Base-by-base conservation (phyloP, 2,888 invertebrate species). In the Sipunculus nudus region DNA sequence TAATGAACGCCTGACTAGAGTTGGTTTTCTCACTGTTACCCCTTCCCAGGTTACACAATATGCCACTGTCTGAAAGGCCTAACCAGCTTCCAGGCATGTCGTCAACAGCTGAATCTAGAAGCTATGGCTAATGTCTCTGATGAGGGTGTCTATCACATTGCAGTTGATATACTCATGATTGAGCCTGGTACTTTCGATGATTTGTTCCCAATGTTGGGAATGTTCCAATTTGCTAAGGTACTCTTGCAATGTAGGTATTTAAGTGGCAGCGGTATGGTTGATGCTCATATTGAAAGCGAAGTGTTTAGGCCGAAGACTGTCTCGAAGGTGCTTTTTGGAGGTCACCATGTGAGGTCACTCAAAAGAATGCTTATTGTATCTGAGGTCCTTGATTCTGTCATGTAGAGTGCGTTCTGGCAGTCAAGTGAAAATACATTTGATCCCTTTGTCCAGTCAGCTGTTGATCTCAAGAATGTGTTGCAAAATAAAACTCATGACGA, bases 111-210 rank as follows among this genome's bases (percentile, higher is more conserved):
- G 26, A n/a, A 21, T 25, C 46, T 25, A 25, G 21, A 1, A 25
- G 23, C 26, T 1, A 46, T 25, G n/a, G 23, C 46, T 23, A 26
- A 3, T 25, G 21, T 46, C 3, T 46, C n/a, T 46, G 46, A 19
- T 46, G 46, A 46, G 26, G 46, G 46, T 19, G 46, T 46, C 21
- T 46, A 25, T 46, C 19, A 45, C 25, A 13, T 25, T 21, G 45
- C 25, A n/a, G 46, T 26, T 46, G 46, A 25, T 25, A 46, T 46
- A 4, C n/a, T 46, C 23, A 46, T 46, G 3, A 26, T 25, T 19
- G 46, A 46, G 26, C 46, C 46, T 3, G 26, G n/a, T 46, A n/a
- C 6, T 25, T 46, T 46, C 26, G 21, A 21, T n/a, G 46, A 46
- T 25, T n/a, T 46, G 26, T 26, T 25, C 10, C 25, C 25, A 21